phyloP scores from a whole-genome alignment of 2,113 vertebrate species.

The Phalacrocorax carbo region DNA sequence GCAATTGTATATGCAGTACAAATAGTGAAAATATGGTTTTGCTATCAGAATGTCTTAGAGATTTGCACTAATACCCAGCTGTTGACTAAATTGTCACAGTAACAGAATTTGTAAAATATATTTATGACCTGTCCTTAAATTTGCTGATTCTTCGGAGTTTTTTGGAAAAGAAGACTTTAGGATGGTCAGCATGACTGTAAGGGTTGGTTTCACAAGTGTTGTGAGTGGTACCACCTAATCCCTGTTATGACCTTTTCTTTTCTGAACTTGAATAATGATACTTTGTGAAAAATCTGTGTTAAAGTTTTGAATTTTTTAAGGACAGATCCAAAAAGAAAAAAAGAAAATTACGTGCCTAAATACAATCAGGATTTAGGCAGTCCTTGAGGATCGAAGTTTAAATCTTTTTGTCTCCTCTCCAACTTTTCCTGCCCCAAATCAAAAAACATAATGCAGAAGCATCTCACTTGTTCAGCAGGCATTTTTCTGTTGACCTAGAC shows the following conservation, averaged over 20 bases:
- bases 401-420: not conserved
- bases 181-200: not conserved
- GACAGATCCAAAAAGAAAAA: not conserved
- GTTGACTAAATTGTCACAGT: not conserved
- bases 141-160: not conserved
- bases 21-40: not conserved
- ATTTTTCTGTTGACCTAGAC: not conserved
- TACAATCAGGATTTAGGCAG: not conserved
- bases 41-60: not conserved
- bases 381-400: not conserved
- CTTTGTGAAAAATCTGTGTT: not conserved
- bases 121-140: not conserved
- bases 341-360: not conserved
- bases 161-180: not conserved
- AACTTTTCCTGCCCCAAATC: not conserved
- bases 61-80: not conserved
- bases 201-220: not conserved
- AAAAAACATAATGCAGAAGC: fast-evolving
- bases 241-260: not conserved
- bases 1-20: not conserved
- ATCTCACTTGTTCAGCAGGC: not conserved
- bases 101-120: not conserved
- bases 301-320: not conserved
- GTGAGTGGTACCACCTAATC: not conserved
- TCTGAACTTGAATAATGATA: not conserved